Evolutionary conservation across 2,113 vertebrate species (phyloP), one percentile per base, ranked within the genome.

Genomic region (Trogon surrucura): DNA sequence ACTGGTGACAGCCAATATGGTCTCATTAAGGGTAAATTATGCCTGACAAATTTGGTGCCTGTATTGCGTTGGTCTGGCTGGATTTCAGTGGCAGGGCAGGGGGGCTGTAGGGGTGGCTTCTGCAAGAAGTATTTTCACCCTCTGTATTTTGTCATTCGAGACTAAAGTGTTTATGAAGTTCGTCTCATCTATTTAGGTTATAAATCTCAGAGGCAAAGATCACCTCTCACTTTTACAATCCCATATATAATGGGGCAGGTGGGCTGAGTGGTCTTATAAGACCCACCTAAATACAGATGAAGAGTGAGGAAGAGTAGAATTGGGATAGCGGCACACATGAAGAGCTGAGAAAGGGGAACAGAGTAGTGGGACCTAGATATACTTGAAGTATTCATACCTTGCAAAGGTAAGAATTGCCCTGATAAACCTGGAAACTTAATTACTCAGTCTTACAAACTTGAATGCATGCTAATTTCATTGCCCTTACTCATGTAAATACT

Each of bases 231-330:
- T 79, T 88, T 74, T 19, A 41, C 72, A 58, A n/a, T 36, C 54
- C 5, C 7, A 56, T 1, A 1, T 18, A 18, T 13, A 58, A 30
- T 1, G 62, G 11, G 14, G 13, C 70, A 64, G 9, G 22, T 0
- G 1, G 32, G 21, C 48, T 66, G 85, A 38, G 56, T 70, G 60
- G 61, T 45, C 41, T n/a, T 30, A 3, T 18, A 78, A 71, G 20
- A 8, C 23, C 22, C 45, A 56, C 21, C 5, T 14, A 75, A 85
- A 75, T 2, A 64, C 3, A 80, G 20, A 56, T 4, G 17, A 73
- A 65, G 26, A 48, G 4, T 6, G 25, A 90, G 21, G 57, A 84
- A 45, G n/a, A 75, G 25, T n/a, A 21, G 7, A 61, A 84, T 30
- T 27, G 6, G 16, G n/a, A 26, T 9, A 79, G 69, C 2, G 2